A percentile compares a stretch with the other conserved stretches of the same genome.
Conservation (phyloP, 2,888 invertebrate genomes). For the Drosophila meridionalis region DNA sequence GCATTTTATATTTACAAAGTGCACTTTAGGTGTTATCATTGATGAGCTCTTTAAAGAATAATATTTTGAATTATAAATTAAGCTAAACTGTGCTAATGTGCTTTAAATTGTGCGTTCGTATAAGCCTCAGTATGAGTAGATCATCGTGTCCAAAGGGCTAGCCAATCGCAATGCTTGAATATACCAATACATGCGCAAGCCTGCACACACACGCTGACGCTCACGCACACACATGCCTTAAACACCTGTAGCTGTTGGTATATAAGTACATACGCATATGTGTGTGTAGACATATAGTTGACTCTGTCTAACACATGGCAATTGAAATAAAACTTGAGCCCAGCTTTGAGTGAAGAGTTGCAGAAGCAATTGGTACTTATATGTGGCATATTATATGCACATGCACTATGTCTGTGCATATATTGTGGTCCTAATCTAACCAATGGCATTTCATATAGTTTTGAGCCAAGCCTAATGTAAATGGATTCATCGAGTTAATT, state of each 20-base stretch:
- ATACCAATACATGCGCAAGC: background rate
- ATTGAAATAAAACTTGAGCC: background rate
- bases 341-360: slow-evolving; percentile 6
- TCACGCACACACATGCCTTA: background rate
- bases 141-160: background rate
- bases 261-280: slow-evolving; percentile 1
- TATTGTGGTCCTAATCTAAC: slow-evolving; percentile 3
- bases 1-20: too few relatives aligned
- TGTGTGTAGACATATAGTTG: background rate
- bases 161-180: slow-evolving; percentile 5
- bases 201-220: background rate
- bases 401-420: background rate
- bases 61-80: background rate
- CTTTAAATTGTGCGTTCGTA: background rate
- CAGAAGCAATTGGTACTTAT: background rate
- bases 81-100: background rate
- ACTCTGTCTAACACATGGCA: background rate
- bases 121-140: background rate
- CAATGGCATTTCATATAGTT: background rate
- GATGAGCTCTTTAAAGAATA: background rate
- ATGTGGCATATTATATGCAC: background rate
- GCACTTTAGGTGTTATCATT: background rate
- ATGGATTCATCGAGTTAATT: background rate
- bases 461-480: slow-evolving; percentile 11
- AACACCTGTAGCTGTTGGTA: slow-evolving; percentile 34